Base-by-base conservation (phyloP, 2,113 vertebrate genomes). In the Calidris pygmaea region DNA sequence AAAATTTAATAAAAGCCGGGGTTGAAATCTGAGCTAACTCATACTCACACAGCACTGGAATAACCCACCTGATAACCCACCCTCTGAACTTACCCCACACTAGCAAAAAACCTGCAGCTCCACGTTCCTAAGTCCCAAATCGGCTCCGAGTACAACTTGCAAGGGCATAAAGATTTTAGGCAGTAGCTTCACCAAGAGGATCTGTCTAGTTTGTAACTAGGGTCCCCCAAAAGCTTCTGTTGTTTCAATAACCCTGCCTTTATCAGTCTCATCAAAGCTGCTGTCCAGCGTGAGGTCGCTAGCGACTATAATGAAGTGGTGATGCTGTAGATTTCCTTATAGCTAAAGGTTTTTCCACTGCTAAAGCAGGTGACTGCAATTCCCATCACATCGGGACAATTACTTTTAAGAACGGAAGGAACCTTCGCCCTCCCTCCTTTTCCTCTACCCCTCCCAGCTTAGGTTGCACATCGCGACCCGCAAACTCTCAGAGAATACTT, bases 371-470 rank as follows among this genome's bases (percentile, higher is more conserved):
- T 97, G 92, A 95, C 94, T 97, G 97, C 71, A 79, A 97, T 96
- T 97, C 89, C 94, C 95, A 97, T 95, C 96, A 96, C 78, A 94
- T 87, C 79, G 59, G 76, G 89, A 96, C 88, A 97, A 97, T 96
- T 90, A 87, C 90, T 96, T 97, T 95, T 91, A 85, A 85, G 94
- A 95, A 95, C 45, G 75, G 96, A 97, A 97, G 96, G 94, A 98
- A 97, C 95, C 89, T 95, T 97, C 58, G 1, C 79, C 82, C 88
- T 93, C 91, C 90, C 93, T 97, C 83, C 89, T 96, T 96, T 96
- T 94, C 85, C 93, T 92, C 58, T 90, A 67, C 93, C 89, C 91
- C 93, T 96, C 95, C 96, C 94, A 96, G 68, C 78, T 91, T 92
- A 85, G 85, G 91, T 60, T 96, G 94, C 96, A 96, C 89, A 87